Evolutionary conservation across 1,140 invertebrate species (phyloP).

Genomic region (Latrodectus geometricus): DNA sequence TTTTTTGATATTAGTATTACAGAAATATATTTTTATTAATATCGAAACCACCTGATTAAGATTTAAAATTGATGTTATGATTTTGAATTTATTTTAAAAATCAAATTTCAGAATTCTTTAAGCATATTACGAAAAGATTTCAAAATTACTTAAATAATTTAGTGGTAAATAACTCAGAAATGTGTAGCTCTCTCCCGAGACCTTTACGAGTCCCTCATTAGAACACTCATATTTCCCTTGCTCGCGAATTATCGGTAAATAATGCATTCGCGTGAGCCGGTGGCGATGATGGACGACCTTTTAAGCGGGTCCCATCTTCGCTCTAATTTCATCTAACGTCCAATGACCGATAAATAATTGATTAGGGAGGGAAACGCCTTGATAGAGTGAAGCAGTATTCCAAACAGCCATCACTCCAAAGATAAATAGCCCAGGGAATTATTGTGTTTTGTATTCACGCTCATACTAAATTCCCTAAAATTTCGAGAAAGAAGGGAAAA

Average conservation of each 20-base stretch:
- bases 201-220: neutral
- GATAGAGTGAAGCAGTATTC: slow-evolving; percentile 32
- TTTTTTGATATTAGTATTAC: too few relatives aligned
- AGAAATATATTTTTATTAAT: too few relatives aligned
- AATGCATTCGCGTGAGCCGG: slow-evolving; percentile 58
- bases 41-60: too few relatives aligned
- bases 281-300: slow-evolving; percentile 59
- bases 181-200: too few relatives aligned
- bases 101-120: too few relatives aligned
- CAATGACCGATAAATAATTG: slow-evolving; percentile 62
- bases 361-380: slow-evolving; percentile 55
- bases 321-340: slow-evolving; percentile 61
- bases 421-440: slow-evolving; percentile 55
- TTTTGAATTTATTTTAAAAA: too few relatives aligned
- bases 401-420: slow-evolving; percentile 40
- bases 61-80: too few relatives aligned
- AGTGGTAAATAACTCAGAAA: too few relatives aligned
- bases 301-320: slow-evolving; percentile 61
- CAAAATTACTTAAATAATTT: too few relatives aligned
- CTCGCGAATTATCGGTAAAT: slow-evolving; percentile 52
- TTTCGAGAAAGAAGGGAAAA: neutral
- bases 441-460: slow-evolving; percentile 28
- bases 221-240: neutral
- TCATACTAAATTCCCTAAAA: slow-evolving; percentile 8
- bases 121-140: too few relatives aligned